These are phyloP conservation scores for Ormyrus labotus DNA, from an alignment of 2,888 invertebrate genomes.

Conservation along the genomic window DNA sequence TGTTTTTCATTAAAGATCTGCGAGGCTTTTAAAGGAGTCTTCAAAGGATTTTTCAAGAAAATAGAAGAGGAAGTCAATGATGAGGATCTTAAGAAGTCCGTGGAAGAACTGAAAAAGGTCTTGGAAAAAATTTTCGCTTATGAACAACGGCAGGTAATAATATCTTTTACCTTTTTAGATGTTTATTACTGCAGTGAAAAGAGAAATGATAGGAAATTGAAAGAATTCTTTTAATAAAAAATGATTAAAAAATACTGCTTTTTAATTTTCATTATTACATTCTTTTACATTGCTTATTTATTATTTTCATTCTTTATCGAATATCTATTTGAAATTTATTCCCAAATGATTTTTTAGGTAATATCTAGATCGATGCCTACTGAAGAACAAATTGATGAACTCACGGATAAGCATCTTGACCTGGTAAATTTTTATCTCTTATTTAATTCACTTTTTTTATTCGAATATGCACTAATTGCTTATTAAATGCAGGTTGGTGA, in stretches of 20 bases:
- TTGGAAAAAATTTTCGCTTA: constrained; percentile 14
- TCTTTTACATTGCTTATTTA: too few species aligned
- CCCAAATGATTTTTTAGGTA: neutral
- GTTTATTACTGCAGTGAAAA: too few species aligned
- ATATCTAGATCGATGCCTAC: neutral
- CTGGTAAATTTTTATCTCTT: neutral
- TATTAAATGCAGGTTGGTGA: neutral
- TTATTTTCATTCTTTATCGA: neutral
- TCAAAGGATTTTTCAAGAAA: neutral
- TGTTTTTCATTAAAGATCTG: neutral
- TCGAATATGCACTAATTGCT: neutral
- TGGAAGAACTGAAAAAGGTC: neutral
- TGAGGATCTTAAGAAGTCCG: neutral
- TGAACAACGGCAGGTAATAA: neutral
- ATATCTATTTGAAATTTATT: neutral
- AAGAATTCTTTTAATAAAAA: too few species aligned
- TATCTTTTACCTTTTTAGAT: neutral
- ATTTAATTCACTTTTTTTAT: neutral
- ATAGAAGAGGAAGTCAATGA: constrained; percentile 21
- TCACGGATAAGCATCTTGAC: neutral
- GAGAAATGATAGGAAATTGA: too few species aligned
- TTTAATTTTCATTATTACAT: too few species aligned
- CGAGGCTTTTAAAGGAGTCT: constrained; percentile 1
- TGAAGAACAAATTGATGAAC: neutral
- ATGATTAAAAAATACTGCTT: too few species aligned